phyloP scores from a whole-genome alignment of 2,888 invertebrate species.

The Trachelus troglodyta region DNA sequence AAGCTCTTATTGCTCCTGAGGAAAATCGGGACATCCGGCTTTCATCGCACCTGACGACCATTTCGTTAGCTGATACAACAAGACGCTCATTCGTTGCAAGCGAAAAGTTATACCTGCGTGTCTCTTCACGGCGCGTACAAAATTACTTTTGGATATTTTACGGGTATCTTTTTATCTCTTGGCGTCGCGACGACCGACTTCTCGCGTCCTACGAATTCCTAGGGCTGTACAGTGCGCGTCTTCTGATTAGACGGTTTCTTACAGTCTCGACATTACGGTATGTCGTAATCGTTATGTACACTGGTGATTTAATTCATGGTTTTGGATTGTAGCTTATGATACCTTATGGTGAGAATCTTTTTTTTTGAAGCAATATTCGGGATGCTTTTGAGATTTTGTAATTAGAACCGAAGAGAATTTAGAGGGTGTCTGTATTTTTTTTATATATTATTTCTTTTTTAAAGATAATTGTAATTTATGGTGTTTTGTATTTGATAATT shows the following conservation, averaged over 20 bases:
- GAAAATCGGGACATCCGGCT: neutral
- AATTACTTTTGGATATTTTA: neutral
- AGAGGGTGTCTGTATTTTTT: neutral
- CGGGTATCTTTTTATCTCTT: neutral
- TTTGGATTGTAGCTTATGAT: neutral
- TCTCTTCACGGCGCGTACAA: neutral
- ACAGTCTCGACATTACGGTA: neutral
- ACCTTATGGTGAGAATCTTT: neutral
- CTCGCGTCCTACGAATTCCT: neutral
- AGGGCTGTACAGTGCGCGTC: neutral
- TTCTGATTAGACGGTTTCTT: neutral
- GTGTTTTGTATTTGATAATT: slow-evolving; percentile 13
- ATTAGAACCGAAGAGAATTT: neutral
- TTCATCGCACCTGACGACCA: neutral
- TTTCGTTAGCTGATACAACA: neutral
- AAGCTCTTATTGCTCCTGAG: neutral
- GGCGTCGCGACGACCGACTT: neutral
- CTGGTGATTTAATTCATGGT: neutral
- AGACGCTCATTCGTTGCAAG: neutral
- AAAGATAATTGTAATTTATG: neutral
- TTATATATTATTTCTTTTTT: neutral
- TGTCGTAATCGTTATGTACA: neutral
- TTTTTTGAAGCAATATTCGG: neutral
- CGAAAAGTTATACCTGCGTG: neutral
- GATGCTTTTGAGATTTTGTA: no score